Percentiles rank a stretch among this genome's conserved stretches.
phyloP scores from a whole-genome alignment of 2,113 vertebrate genomes.

The Oncorhynchus tshawytscha region DNA sequence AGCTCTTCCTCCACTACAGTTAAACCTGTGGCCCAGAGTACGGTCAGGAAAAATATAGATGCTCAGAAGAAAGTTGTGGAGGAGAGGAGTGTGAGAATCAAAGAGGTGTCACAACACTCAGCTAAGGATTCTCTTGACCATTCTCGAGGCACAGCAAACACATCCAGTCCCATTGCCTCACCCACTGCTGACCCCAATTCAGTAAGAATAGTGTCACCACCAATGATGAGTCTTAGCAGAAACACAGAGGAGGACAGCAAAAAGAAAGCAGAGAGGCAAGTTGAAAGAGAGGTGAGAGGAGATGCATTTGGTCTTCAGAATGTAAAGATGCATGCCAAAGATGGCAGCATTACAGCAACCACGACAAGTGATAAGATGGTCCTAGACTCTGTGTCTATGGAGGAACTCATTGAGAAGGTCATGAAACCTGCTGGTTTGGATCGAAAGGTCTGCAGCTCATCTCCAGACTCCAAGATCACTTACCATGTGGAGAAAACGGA shows the following conservation, averaged over 20 bases:
- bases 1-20: constrained; percentile 10
- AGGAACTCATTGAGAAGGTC: constrained; percentile 81
- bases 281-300: constrained; percentile 3
- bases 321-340: no score
- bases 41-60: constrained; percentile 45
- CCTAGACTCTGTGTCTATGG: constrained; percentile 67
- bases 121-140: constrained; percentile 27
- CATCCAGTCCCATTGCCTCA: constrained; percentile 30
- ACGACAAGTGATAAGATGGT: constrained; percentile 54
- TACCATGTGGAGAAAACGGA: constrained; percentile 80
- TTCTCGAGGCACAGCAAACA: background rate
- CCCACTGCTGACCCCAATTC: constrained; percentile 48
- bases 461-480: constrained; percentile 79
- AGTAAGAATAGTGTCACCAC: constrained; percentile 52
- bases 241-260: constrained; percentile 51
- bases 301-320: background rate
- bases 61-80: constrained; percentile 56
- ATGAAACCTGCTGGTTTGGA: constrained; percentile 78
- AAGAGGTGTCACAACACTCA: constrained; percentile 43
- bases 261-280: constrained; percentile 49
- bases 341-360: constrained; percentile 4
- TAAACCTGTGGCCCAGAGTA: constrained; percentile 33
- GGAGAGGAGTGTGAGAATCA: constrained; percentile 56
- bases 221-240: constrained; percentile 38
- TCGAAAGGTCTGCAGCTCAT: constrained; percentile 41